Base-by-base conservation (phyloP, 1,140 invertebrate species). In the Drosophila truncata region DNA sequence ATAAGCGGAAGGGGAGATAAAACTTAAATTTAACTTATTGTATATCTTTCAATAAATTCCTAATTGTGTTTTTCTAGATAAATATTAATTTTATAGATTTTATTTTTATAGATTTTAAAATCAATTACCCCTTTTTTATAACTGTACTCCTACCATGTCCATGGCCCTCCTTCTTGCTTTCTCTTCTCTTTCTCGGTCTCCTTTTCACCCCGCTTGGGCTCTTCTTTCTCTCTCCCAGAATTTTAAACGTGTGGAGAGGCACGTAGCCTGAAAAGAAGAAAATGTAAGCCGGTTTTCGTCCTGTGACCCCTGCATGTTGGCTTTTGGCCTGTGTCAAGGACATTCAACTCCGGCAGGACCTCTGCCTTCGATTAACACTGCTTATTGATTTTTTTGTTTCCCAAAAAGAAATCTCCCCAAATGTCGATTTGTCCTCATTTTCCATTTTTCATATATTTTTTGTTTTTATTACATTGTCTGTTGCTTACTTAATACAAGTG, bases 281-380 rank as follows among this genome's bases (percentile, higher is more conserved):
- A 29, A 42, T 33, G 35, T 29, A 66, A 47, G 44, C 64, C 64
- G 69, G 64, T 46, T 65, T 44, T 50, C 46, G 49, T 52, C 31
- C 47, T 47, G 54, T 82, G 78, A 72, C 60, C 64, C 57, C 62
- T 62, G 61, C 44, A 39, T 33, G 47, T 71, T 44, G 37, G 42
- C 54, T 70, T 59, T 59, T 70, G 69, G 65, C 66, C 66, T 44
- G 66, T 78, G 66, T 80, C 80, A 90, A 90, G 85, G 81, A 81
- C 86, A 88, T 85, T 85, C 60, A 81, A 82, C 70, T 71, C 52
- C 52, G 33, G 27, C 42, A 25, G 52, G 27, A 23, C 23, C 42
- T 50, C 42, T 50, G 37, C 41, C 58, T 77, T 80, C 65, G 46
- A 57, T 60, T 52, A 58, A 27, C 64, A 52, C 44, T 11, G 41